A percentile compares a stretch with the other conserved stretches of the same genome.
Conservation (phyloP, 2,888 invertebrate genomes). For the Cosmorhoe ocellata region DNA sequence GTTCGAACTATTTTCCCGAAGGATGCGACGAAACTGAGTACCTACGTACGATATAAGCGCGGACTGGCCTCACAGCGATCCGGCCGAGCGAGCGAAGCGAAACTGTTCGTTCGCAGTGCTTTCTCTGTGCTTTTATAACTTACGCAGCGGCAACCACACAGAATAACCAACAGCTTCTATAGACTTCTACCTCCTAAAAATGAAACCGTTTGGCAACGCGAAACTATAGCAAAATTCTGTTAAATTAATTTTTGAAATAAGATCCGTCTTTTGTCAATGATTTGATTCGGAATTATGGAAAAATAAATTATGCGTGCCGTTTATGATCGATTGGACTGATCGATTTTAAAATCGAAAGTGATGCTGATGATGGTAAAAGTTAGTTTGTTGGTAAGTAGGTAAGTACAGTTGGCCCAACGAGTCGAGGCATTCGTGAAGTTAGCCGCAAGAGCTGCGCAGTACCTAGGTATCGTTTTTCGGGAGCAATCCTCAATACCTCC, state of each 20-base stretch:
- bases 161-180: slow-evolving; percentile 12
- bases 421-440: too few relatives aligned
- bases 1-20: slow-evolving; percentile 46
- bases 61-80: slow-evolving; percentile 46
- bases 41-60: slow-evolving; percentile 60
- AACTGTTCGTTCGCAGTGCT: slow-evolving; percentile 67
- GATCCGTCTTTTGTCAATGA: slow-evolving; percentile 37
- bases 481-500: too few relatives aligned
- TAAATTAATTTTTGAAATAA: slow-evolving; percentile 47
- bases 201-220: slow-evolving; percentile 70
- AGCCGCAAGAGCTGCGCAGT: too few relatives aligned
- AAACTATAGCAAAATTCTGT: slow-evolving; percentile 59
- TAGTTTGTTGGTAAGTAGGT: too few relatives aligned
- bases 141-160: slow-evolving; percentile 38
- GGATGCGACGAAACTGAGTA: slow-evolving; percentile 62
- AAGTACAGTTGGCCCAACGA: too few relatives aligned
- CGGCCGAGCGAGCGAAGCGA: slow-evolving; percentile 47
- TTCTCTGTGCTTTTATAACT: slow-evolving; percentile 79
- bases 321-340: slow-evolving; percentile 21
- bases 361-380: slow-evolving; percentile 2
- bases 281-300: slow-evolving; percentile 43
- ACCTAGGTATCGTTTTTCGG: too few relatives aligned
- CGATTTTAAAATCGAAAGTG: slow-evolving; percentile 33
- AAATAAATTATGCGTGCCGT: slow-evolving; percentile 34
- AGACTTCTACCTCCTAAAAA: slow-evolving; percentile 48